Evolutionary conservation across 2,797 vertebrate genomes (phyloP).

Genomic region (Onychomys leucogaster): DNA sequence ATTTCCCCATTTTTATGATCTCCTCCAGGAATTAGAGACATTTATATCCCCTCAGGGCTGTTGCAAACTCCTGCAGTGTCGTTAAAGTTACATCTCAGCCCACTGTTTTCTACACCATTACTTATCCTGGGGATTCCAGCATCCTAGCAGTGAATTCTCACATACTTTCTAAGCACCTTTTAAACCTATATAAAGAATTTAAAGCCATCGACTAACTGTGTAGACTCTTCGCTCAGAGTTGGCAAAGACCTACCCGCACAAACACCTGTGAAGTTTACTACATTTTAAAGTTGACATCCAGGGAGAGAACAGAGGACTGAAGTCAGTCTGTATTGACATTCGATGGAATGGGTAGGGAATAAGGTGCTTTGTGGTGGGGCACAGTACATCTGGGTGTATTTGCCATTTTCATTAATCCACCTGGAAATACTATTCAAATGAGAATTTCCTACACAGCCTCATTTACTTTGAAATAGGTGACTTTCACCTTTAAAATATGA

Average conservation of each 20-base stretch:
- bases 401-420: background rate
- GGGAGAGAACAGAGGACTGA: background rate
- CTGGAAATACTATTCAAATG: background rate
- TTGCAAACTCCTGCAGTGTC: background rate
- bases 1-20: background rate
- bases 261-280: background rate
- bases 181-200: background rate
- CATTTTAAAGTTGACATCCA: background rate
- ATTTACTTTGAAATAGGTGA: background rate
- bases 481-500: background rate
- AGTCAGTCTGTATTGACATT: background rate
- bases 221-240: background rate
- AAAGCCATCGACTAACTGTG: background rate
- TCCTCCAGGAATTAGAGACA: background rate
- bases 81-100: background rate
- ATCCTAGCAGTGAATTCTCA: background rate
- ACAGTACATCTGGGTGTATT: background rate
- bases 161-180: background rate
- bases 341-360: background rate
- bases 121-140: background rate
- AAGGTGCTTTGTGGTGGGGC: background rate
- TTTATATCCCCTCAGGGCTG: background rate
- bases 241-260: background rate
- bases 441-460: background rate
- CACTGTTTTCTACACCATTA: background rate